These are phyloP conservation scores for Orbicella faveolata DNA, from an alignment of 64 coral and sea anemone species.

Conservation along the genomic window DNA sequence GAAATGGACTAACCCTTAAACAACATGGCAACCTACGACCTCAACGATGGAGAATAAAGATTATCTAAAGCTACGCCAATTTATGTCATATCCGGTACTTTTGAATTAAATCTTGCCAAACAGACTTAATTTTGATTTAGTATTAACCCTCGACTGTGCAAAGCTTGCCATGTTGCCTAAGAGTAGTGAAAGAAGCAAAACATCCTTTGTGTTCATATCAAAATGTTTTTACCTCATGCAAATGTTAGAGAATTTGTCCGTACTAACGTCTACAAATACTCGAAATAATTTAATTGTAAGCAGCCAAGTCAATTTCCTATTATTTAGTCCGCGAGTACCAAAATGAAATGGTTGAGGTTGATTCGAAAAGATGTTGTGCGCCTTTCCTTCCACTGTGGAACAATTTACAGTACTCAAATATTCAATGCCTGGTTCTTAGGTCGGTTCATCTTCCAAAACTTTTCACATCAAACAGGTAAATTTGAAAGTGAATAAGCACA, in stretches of 20 bases:
- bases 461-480: too few relatives aligned
- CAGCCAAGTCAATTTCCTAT: too few relatives aligned
- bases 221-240: background rate
- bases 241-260: background rate
- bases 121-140: background rate
- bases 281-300: too few relatives aligned
- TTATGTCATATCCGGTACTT: background rate
- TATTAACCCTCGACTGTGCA: too few relatives aligned
- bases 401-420: background rate
- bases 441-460: too few relatives aligned
- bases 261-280: too few relatives aligned
- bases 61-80: background rate
- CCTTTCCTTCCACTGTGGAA: background rate
- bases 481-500: too few relatives aligned
- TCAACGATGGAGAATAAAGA: background rate
- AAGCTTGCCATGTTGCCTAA: background rate
- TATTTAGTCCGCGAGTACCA: too few relatives aligned
- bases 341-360: too few relatives aligned
- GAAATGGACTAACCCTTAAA: background rate
- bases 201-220: background rate
- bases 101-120: background rate
- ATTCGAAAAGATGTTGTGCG: background rate
- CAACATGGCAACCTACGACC: background rate
- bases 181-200: background rate
- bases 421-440: too few relatives aligned